These are phyloP conservation scores for Sylvicola fuscatus DNA, from an alignment of 2,888 invertebrate species.

Conservation along the genomic window DNA sequence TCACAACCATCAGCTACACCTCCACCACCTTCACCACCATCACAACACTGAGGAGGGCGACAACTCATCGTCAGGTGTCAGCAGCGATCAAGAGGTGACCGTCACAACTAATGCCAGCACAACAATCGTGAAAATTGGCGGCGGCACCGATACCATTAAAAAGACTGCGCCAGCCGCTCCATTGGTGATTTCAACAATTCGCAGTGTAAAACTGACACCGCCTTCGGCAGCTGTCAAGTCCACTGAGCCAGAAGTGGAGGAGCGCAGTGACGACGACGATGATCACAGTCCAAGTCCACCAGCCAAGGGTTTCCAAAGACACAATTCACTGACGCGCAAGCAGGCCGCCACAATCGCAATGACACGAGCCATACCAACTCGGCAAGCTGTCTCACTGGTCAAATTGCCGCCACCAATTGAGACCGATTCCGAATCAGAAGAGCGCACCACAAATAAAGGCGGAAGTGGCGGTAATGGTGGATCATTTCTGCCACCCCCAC, in stretches of 20 bases:
- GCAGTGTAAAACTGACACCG: conserved; percentile 4
- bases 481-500: conserved; percentile 28
- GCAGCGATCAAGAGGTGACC: conserved; percentile 61
- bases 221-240: conserved; percentile 15
- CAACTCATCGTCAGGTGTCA: conserved; percentile 74
- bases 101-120: conserved; percentile 26
- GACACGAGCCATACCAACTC: conserved; percentile 28
- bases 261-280: conserved; percentile 18
- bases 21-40: conserved; percentile 7
- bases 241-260: conserved; percentile 10
- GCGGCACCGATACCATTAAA: conserved; percentile 18
- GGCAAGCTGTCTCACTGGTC: conserved; percentile 53
- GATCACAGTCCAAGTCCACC: conserved; percentile 27
- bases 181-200: conserved; percentile 8
- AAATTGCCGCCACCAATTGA: conserved; percentile 64
- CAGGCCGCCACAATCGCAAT: conserved; percentile 36
- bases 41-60: conserved; percentile 51
- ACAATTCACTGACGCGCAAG: conserved; percentile 38
- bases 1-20: conserved; percentile 4
- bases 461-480: conserved; percentile 7
- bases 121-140: conserved; percentile 15
- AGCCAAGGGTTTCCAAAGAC: conserved; percentile 32
- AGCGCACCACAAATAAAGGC: conserved; percentile 12
- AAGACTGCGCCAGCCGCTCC: conserved; percentile 19
- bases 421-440: conserved; percentile 44